Conservation (phyloP, 2,888 invertebrate species). For the Vesta saturnalis region DNA sequence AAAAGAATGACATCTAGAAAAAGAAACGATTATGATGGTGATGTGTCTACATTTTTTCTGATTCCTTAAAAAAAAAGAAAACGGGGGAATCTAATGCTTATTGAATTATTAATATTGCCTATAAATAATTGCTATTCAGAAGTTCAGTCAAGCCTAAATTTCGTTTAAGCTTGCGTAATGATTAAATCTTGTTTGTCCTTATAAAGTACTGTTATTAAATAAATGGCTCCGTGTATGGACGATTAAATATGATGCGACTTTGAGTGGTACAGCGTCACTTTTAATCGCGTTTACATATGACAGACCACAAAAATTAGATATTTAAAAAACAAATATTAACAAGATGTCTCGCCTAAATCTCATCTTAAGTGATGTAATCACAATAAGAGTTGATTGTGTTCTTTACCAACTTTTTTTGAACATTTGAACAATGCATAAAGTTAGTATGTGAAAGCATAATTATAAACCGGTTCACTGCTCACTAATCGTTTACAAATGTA, state of each 20-base stretch:
- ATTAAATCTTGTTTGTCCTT: not conserved
- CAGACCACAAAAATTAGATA: too few relatives aligned
- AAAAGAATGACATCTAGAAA: not conserved
- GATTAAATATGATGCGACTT: not conserved
- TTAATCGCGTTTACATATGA: too few relatives aligned
- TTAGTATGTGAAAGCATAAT: too few relatives aligned
- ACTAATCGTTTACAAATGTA: too few relatives aligned
- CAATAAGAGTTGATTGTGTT: too few relatives aligned
- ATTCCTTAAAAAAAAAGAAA: not conserved
- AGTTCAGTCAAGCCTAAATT: not conserved
- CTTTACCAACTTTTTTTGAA: not conserved
- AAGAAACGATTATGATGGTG: not conserved
- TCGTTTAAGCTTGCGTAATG: not conserved
- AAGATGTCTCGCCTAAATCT: too few relatives aligned
- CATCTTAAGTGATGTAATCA: too few relatives aligned
- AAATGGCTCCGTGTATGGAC: not conserved
- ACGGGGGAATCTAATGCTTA: not conserved
- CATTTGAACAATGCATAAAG: too few relatives aligned
- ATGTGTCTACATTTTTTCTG: not conserved
- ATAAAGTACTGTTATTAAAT: not conserved
- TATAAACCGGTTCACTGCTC: too few relatives aligned
- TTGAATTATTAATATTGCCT: constrained; percentile 1
- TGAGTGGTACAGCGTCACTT: not conserved
- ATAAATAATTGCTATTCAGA: not conserved
- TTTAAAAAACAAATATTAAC: too few relatives aligned